Evolutionary conservation across 2,888 invertebrate genomes (phyloP), one percentile per base, ranked within the genome.

Genomic region (Melieria picta): DNA sequence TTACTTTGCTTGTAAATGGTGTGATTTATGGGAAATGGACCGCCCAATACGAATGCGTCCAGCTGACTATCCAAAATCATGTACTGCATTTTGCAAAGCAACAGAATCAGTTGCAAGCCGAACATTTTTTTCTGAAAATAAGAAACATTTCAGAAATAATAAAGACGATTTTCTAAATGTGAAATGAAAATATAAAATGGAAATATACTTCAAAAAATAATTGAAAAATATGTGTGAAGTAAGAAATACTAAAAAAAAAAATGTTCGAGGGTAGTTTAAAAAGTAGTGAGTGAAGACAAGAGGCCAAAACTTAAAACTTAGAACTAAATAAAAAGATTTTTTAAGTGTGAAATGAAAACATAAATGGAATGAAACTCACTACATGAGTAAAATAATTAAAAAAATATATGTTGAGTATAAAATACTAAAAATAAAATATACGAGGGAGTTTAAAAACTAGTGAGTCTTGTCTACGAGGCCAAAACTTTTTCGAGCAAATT

Each of bases 81-180:
- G 47, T 83, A 84, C 72, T 87, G 86, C 56, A 87, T 71, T 69
- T 87, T 87, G 62, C 86, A 84, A 0, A 86, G 77, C 72, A 87
- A 58, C 11, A 87, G 75, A 7, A 87, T 80, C 43, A 87, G 65
- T 71, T 87, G 87, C 46, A 86, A 74, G 50, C 81, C 80, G 65
- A 86, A 80, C 81, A 85, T 81, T 78, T 86, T 86, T 75, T 82
- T 82, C 83, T 82, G 66, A 74, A 50, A 16, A 52, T 45, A 47
- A 58, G 52, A 66, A 45, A 30, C 46, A 65, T 57, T 5, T 16
- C 10, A 4, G 13, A 10, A 62, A 13, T 13, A n/a, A 30, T 30
- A 66, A n/a, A n/a, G 13, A 11, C 5, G 7, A 47, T 7, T 9
- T 43, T 43, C 7, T n/a, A 13, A 43, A 50, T 56, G 42, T 10